Conservation (phyloP, 2,888 invertebrate species). For the Oxyteleia sp. region DNA sequence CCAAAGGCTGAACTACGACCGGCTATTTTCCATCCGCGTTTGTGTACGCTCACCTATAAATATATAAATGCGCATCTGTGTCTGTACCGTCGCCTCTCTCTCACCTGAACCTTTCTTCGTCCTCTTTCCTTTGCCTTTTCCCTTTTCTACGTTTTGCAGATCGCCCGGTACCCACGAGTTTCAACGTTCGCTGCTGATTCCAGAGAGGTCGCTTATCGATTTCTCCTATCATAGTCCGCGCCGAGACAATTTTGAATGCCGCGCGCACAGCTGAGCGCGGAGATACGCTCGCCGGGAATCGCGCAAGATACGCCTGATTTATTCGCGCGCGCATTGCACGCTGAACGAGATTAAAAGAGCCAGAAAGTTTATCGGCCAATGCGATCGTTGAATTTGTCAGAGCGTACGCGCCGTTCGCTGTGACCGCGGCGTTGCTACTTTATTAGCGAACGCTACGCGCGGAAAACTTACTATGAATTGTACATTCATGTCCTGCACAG, state of each 20-base stretch:
- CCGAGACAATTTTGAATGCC: conserved; percentile 74
- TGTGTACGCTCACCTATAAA: conserved; percentile 59
- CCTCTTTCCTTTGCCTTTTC: conserved; percentile 57
- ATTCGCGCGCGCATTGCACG: conserved; percentile 55
- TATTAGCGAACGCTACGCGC: conserved; percentile 56
- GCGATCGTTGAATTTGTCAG: conserved; percentile 73
- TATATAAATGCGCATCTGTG: conserved; percentile 44
- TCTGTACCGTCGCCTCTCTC: conserved; percentile 12
- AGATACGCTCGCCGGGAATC: conserved; percentile 64
- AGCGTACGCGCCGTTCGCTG: conserved; percentile 69
- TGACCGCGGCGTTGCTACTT: conserved; percentile 68
- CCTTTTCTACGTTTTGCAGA: conserved; percentile 67
- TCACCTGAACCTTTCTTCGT: conserved; percentile 32
- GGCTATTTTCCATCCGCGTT: conserved; percentile 73
- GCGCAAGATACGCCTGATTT: conserved; percentile 71
- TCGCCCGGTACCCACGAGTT: conserved; percentile 69
- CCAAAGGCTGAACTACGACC: conserved; percentile 85
- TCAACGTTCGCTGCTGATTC: conserved; percentile 66
- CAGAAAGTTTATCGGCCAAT: conserved; percentile 67
- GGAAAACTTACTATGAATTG: conserved; percentile 58
- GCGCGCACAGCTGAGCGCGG: conserved; percentile 54
- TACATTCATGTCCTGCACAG: conserved; percentile 40
- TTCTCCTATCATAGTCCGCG: conserved; percentile 70
- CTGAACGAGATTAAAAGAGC: conserved; percentile 73
- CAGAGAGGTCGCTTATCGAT: conserved; percentile 67